Base-by-base conservation (phyloP, 2,888 invertebrate species). In the Orchestes rusci region DNA sequence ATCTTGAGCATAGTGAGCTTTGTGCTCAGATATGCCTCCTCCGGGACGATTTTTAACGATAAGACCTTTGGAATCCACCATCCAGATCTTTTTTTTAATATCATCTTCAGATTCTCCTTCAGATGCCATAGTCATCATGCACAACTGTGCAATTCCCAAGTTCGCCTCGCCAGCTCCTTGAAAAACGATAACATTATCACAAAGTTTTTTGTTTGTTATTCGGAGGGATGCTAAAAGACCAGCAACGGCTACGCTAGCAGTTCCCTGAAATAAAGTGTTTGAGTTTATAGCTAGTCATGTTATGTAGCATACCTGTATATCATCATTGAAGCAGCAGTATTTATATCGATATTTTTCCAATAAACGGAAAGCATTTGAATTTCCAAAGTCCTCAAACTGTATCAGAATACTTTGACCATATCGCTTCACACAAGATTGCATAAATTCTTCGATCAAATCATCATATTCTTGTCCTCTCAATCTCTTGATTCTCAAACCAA, bases 321-420 rank as follows among this genome's bases (percentile, higher is more conserved):
- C 99, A 63, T 99, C 99, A 69, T 99, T 99, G 70, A 99, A 99
- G 16, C 95, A 95, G 69, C 97, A 97, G 68, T 93, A 97, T 53
- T 79, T 77, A 60, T 85, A 72, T 48, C 92, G 78, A 71, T 95
- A 99, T 69, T 88, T 92, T 60, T 87, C 86, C 45, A 99, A 72
- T 52, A 96, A 80, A 33, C 89, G 79, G 70, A 94, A 95, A n/a
- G 99, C 99, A 72, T 99, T 97, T 59, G 84, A 80, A 60, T 96
- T 90, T 29, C 91, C 97, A 69, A 99, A 99, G 70, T 99, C 99
- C 74, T 99, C 97, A 48, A 68, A 68, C 47, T 85, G 84, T 50
- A 86, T 80, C 16, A 91, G 71, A 1, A 86, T 86, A 59, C 88
- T 89, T 65, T 89, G 89, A 27, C 90, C 89, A 62, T 88, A 91